A percentile compares a stretch with the other conserved stretches of the same genome.
Conservation (phyloP, 2,797 vertebrate species). For the Brachymystax lenok region DNA sequence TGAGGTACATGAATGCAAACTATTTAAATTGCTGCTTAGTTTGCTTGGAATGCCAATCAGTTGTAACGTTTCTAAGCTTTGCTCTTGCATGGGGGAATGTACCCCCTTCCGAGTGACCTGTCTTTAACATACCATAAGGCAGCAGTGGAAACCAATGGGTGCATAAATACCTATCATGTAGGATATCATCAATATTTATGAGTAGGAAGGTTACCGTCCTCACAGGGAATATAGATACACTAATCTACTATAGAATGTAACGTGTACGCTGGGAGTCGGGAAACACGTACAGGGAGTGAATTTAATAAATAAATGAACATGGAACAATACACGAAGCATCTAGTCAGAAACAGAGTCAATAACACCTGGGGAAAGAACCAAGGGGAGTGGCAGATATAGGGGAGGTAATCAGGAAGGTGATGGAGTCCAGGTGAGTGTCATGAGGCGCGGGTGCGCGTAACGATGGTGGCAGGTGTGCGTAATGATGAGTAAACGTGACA, state of each 20-base stretch:
- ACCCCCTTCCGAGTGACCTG: background rate
- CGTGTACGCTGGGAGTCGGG: too few species aligned
- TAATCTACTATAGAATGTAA: background rate
- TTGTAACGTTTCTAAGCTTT: background rate
- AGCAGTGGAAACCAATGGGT: background rate
- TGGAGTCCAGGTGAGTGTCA: too few species aligned
- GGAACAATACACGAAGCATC: too few species aligned
- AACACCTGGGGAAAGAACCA: too few species aligned
- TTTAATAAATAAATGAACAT: too few species aligned
- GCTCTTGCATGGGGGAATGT: background rate
- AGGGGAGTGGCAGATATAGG: too few species aligned
- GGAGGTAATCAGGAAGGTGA: too few species aligned
- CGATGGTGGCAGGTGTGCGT: too few species aligned
- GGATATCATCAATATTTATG: background rate
- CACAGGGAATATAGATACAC: background rate
- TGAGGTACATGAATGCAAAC: background rate
- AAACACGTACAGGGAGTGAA: too few species aligned
- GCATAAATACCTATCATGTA: background rate
- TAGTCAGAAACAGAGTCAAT: too few species aligned
- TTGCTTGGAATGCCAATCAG: background rate
- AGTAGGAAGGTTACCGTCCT: background rate
- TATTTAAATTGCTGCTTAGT: background rate
- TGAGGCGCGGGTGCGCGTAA: too few species aligned
- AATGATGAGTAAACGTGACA: too few species aligned
- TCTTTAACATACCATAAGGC: background rate